A percentile compares a stretch with the other conserved stretches of the same genome.
Evolutionary conservation across 2,113 vertebrate genomes (phyloP).

Genomic region (Melospiza georgiana): DNA sequence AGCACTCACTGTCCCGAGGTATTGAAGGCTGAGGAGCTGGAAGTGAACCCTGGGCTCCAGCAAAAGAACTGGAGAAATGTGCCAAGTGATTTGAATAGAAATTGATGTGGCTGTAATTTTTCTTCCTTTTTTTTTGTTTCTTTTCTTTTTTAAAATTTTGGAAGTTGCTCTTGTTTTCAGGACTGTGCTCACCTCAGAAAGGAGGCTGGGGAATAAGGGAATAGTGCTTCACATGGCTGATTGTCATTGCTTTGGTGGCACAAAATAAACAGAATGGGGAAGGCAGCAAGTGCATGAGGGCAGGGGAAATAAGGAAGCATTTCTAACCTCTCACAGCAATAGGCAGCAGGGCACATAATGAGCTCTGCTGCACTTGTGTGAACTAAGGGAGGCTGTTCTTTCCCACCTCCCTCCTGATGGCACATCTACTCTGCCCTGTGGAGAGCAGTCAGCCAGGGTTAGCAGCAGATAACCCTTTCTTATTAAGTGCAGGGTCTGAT

Average conservation of each 20-base stretch:
- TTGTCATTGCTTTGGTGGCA: slow-evolving; percentile 23
- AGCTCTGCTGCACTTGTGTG: slow-evolving; percentile 34
- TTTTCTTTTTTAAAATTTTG: background rate
- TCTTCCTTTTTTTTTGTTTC: background rate
- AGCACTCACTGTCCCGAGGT: slow-evolving; percentile 43
- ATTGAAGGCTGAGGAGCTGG: slow-evolving; percentile 58
- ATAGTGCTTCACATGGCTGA: background rate
- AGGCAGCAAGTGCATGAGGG: slow-evolving; percentile 44
- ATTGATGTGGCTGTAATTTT: slow-evolving; percentile 26
- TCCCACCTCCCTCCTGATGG: slow-evolving; percentile 11
- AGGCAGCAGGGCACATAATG: slow-evolving; percentile 44
- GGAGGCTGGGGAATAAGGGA: slow-evolving; percentile 25
- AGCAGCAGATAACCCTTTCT: background rate
- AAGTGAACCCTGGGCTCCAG: slow-evolving; percentile 59
- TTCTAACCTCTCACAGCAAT: slow-evolving; percentile 32
- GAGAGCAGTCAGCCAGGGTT: slow-evolving; percentile 21
- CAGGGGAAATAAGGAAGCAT: slow-evolving; percentile 29
- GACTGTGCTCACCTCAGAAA: slow-evolving; percentile 18
- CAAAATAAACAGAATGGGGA: slow-evolving; percentile 54
- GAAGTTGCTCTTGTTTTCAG: slow-evolving; percentile 17
- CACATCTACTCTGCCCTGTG: background rate
- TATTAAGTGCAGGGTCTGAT: background rate
- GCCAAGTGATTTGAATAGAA: slow-evolving; percentile 50
- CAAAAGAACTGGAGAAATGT: slow-evolving; percentile 43
- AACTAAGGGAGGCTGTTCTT: slow-evolving; percentile 6